Conservation (phyloP, 2,113 vertebrate species). For the Micronycteris hirsuta region DNA sequence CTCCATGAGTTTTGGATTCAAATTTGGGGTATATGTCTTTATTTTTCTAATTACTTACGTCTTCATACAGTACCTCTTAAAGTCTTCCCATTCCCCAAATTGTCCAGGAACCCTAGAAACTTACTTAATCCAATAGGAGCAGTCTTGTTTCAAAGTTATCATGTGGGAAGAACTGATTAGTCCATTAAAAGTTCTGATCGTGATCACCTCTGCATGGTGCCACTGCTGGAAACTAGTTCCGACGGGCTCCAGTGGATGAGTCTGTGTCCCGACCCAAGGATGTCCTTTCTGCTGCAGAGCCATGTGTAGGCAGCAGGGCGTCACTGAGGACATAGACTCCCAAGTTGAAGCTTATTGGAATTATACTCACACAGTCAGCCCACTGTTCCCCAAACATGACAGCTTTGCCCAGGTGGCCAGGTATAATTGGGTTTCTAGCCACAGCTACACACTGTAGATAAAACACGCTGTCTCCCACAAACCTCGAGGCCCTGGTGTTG, state of each 20-base stretch:
- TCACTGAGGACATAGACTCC: neutral
- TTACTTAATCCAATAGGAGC: neutral
- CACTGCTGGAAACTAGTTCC: neutral
- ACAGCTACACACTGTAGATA: conserved; percentile 5
- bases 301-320: neutral
- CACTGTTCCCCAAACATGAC: neutral
- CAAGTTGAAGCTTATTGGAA: neutral
- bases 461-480: conserved; percentile 14
- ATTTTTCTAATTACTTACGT: neutral
- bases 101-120: neutral
- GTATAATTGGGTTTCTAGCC: conserved; percentile 23
- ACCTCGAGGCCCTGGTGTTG: neutral
- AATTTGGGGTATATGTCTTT: neutral
- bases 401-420: neutral
- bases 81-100: neutral
- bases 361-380: neutral
- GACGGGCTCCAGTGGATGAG: neutral
- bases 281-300: neutral
- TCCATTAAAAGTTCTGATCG: neutral
- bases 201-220: neutral
- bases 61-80: neutral
- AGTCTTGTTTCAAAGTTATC: neutral
- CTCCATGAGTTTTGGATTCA: neutral
- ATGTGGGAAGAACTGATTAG: neutral
- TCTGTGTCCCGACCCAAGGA: neutral